Evolutionary conservation across 2,113 vertebrate species (phyloP), one percentile per base, ranked within the genome.

Genomic region (Cryptotis parvus): DNA sequence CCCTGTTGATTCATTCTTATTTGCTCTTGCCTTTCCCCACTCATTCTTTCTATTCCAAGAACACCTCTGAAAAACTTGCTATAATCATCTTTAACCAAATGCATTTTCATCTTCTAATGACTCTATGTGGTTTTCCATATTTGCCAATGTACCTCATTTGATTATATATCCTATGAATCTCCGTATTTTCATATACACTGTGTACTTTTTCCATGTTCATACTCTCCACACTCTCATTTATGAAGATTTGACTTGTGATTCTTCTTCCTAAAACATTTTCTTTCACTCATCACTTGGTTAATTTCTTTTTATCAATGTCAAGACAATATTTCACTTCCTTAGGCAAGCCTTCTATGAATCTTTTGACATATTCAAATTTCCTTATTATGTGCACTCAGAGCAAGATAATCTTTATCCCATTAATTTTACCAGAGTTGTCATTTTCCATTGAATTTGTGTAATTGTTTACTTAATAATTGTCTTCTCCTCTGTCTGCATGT

Each of bases 401-500:
- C 16, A 66, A 65, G 4, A 24, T 18, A 10, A 93, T 18, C 27
- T 89, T 55, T 77, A 52, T 52, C 79, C 12, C 33, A 45, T 78
- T 41, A 8, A 12, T 61, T 49, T 87, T 66, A 61, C 10, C 61
- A 84, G 7, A 61, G 9, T 68, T 69, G 3, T 61, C 65, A 91
- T 80, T 84, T 85, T 66, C 3, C 29, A 77, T 9, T 80, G 33
- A 74, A 88, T 43, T 52, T 63, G 0, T 55, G 12, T 94, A 39
- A 68, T 84, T 72, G 9, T 26, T 69, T 84, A 80, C 29, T 69
- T 84, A 80, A 66, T 70, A 70, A 78, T 74, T 94, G 6, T 74
- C 58, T 76, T 66, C 7, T 70, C 10, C n/a, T 69, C 18, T 63
- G 37, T 2, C n/a, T 69, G 0, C 37, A 70, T 41, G 1, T 73